Conservation (phyloP, 2,113 vertebrate genomes). For the Puntigrus tetrazona region DNA sequence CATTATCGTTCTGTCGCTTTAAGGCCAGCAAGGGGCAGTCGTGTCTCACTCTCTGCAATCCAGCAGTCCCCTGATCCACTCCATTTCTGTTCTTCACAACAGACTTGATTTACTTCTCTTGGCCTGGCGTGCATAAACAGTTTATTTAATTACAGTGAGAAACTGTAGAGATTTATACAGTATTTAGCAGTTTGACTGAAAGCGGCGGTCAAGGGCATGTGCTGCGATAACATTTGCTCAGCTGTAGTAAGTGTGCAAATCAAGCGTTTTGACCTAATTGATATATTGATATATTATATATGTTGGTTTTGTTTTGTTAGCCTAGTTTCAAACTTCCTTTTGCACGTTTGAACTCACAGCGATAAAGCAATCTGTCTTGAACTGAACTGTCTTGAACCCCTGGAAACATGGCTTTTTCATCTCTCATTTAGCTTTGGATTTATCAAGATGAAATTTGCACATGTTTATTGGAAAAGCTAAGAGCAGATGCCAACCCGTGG, state of each 20-base stretch:
- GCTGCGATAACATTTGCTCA: neutral
- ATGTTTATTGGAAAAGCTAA: too few species aligned
- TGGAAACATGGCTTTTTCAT: too few species aligned
- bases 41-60: neutral
- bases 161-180: neutral
- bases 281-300: neutral
- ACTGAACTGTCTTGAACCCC: too few species aligned
- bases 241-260: neutral
- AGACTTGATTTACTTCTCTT: neutral
- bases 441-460: too few species aligned
- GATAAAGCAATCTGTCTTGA: neutral
- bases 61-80: neutral
- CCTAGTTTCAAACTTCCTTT: neutral
- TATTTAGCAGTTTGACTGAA: constrained; percentile 1
- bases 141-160: neutral
- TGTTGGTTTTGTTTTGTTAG: neutral
- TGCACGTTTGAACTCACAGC: neutral
- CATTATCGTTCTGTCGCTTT: neutral
- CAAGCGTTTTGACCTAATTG: constrained; percentile 12
- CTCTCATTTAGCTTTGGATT: too few species aligned
- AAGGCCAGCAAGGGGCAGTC: neutral
- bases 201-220: neutral
- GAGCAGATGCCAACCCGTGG: too few species aligned
- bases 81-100: neutral
- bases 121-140: neutral